Conservation (phyloP, 2,113 vertebrate species). For the Atractosteus spatula region DNA sequence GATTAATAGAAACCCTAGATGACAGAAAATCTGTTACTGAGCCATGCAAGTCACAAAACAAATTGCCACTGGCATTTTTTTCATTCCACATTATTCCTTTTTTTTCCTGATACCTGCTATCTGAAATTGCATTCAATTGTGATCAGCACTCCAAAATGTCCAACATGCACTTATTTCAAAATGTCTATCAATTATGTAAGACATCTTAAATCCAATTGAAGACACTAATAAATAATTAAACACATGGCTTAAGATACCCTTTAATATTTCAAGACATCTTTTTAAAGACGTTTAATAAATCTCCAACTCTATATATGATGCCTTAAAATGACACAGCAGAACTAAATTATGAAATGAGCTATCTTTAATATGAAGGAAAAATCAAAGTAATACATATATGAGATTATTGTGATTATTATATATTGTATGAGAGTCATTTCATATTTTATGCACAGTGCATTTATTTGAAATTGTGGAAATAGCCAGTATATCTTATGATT, state of each 20-base stretch:
- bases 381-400: background rate
- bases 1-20: too few relatives aligned
- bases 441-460: too few relatives aligned
- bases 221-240: constrained; percentile 20
- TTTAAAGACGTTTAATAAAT: constrained; percentile 19
- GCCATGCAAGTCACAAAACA: too few relatives aligned
- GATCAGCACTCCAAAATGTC: background rate
- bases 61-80: too few relatives aligned
- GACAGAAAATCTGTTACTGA: too few relatives aligned
- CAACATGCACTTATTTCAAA: constrained; percentile 9
- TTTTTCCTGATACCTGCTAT: background rate
- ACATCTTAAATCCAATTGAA: constrained; percentile 6
- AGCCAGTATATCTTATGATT: too few relatives aligned
- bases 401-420: background rate
- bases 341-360: background rate
- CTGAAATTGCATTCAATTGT: background rate
- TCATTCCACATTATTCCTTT: background rate
- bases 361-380: background rate
- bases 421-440: too few relatives aligned
- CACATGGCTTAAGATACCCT: constrained; percentile 8
- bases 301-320: background rate
- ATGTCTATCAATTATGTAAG: constrained; percentile 8
- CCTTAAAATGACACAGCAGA: constrained; percentile 1
- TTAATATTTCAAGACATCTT: constrained; percentile 18
- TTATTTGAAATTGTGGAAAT: too few relatives aligned